Base-by-base conservation (phyloP, 2,797 vertebrate species). In the Microctenopoma stevenorrisi region DNA sequence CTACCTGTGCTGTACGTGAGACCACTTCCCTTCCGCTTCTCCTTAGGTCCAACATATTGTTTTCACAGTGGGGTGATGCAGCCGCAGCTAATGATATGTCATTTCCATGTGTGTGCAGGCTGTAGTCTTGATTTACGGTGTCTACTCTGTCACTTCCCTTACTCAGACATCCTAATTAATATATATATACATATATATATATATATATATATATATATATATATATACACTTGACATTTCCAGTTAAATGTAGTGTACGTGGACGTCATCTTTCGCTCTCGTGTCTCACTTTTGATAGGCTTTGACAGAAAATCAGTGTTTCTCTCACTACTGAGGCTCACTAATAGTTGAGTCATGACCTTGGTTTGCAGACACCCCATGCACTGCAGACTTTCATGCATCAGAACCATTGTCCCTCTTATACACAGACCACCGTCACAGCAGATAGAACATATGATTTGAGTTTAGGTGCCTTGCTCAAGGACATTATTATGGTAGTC, bases 391-490 rank as follows among this genome's bases (percentile, higher is more conserved):
- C 1, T 54, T 14, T 5, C 11, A 52, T 38, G 30, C n/a, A 13
- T 14, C n/a, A 1, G 22, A 22, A 33, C 12, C 9, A 18, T 18
- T 51, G 46, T 6, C 33, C 4, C 4, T 16, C 37, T 11, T 26
- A 33, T 48, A 58, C 59, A 13, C 55, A 43, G 18, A 28, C 46
- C 37, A 40, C 30, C 25, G 25, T 52, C 54, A 25, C 47, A 64
- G 55, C 40, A 69, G 12, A 44, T 9, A 5, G 16, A 28, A 22
- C 14, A 10, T 14, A 42, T 5, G 0, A n/a, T 38, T 26, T 49
- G 22, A 33, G 13, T 37, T 66, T 7, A 28, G 52, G 28, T 4
- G 38, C 28, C 18, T 78, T 49, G 15, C 68, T 71, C 9, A 26
- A 13, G 49, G 63, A 26, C 7, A 7, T 2, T 26, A 8, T 16